Evolutionary conservation across 2,888 invertebrate species (phyloP), one percentile per base, ranked within the genome.

Genomic region (Catocala fraxini): DNA sequence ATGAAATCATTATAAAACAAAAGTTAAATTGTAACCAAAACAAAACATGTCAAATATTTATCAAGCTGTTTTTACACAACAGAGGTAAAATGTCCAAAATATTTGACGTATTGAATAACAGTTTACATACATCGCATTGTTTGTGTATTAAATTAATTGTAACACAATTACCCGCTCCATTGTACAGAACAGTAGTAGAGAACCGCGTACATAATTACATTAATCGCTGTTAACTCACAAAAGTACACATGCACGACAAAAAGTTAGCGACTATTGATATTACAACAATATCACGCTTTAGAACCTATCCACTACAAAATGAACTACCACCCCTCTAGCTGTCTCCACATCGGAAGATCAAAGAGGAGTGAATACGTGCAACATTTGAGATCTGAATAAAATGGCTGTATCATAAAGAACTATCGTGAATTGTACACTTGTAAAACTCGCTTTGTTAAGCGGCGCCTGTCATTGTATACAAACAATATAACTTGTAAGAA

Each of bases 401-500:
- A 75, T 82, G 90, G 93, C 80, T 83, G 88, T 75, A 86, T 89
- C 78, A 91, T 93, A 93, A 92, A 93, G 90, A 92, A 89, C 89
- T 90, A 93, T 92, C 88, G 86, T 92, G 92, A 93, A 93, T 91
- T 88, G 91, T 93, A 93, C 93, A 94, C 93, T 93, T 93, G 93
- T 93, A 92, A 88, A 84, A 88, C 83, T 84, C 80, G 87, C 89
- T 89, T 93, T 93, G 93, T 93, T 90, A 90, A 80, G 77, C 82
- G 92, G 89, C 91, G 93, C 90, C 86, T 90, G 91, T 88, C 89
- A 92, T 93, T 93, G 92, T 93, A 69, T 71, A 84, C 91, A 92
- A 88, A 94, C 93, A 94, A 94, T 94, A 87, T 88, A 89, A 92
- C 90, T 92, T 93, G 92, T 89, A 93, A 93, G 94, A 88, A 93